Evolutionary conservation across 2,888 invertebrate genomes (phyloP), one percentile per base, ranked within the genome.

Genomic region (Cremastobaeus sp.): DNA sequence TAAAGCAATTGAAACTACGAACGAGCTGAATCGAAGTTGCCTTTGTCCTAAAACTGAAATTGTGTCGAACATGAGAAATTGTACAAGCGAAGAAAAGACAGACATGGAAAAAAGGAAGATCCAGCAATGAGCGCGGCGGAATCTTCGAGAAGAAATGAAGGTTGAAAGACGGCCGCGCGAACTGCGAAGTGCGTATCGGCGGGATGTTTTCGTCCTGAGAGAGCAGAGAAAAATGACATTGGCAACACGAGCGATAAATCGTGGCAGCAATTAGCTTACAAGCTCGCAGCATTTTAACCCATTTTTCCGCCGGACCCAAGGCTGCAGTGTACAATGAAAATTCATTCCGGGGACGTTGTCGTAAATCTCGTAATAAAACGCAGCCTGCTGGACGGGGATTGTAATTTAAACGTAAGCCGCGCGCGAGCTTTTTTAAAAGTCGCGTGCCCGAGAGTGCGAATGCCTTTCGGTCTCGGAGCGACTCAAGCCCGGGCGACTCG

Each of bases 291-390:
- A 73, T 68, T 73, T 73, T 73, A 73, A 73, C 73, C 73, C 64
- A 73, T 73, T 73, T 73, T 73, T 73, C 57, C 57, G 32, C 32
- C 14, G 11, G 50, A 62, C 34, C 64, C 73, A 73, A 73, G 73
- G 73, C 62, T 73, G 64, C 62, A 73, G 57, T 73, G 73, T 73
- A 73, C 73, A 73, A 73, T 68, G 73, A 73, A 73, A 73, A 68
- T 73, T 73, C 73, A 73, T 73, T 73, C 68, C 62, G 62, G 45
- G 65, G 65, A 60, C 54, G 74, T 69, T 60, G 74, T 64, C 74
- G 74, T 74, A 74, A 74, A 74, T 74, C 65, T 74, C 55, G 55
- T 65, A 74, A 70, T 70, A 74, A 74, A 74, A 62, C 59, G 68
- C 54, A 47, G 57, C 18, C 37, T 39, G 52, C 52, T 45, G 35